phyloP scores from a whole-genome alignment of 2,113 vertebrate genomes.

The Pluvialis apricaria region DNA sequence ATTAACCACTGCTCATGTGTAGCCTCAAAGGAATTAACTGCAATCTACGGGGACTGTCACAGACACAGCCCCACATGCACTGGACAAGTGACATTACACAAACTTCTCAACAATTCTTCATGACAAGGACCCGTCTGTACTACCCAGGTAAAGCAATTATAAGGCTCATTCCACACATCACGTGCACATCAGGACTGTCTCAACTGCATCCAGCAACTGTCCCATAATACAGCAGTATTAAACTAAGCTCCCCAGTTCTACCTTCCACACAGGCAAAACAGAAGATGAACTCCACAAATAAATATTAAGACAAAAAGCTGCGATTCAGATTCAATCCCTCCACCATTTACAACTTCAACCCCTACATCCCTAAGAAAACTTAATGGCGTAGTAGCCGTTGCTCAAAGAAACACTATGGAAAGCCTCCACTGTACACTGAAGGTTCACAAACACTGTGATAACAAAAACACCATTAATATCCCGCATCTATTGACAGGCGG shows the following conservation, averaged over 20 bases:
- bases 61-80: too few species aligned
- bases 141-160: fast-evolving
- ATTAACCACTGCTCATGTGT: not conserved
- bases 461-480: fast-evolving
- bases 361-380: fast-evolving
- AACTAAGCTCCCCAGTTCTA: not conserved
- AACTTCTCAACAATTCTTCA: not conserved
- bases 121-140: not conserved
- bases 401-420: fast-evolving
- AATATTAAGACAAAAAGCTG: not conserved
- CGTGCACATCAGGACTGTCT: fast-evolving
- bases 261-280: not conserved
- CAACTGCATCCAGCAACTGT: not conserved
- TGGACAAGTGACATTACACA: not conserved
- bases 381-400: fast-evolving
- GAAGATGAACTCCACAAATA: not conserved
- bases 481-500: fast-evolving
- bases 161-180: fast-evolving
- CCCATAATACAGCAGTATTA: fast-evolving
- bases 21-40: not conserved
- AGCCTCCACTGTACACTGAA: not conserved
- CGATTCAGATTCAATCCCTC: too few species aligned
- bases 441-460: not conserved
- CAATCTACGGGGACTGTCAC: not conserved
- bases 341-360: not conserved